Evolutionary conservation across 2,888 invertebrate genomes (phyloP), one percentile per base, ranked within the genome.

Genomic region (Epinotia demarniana): DNA sequence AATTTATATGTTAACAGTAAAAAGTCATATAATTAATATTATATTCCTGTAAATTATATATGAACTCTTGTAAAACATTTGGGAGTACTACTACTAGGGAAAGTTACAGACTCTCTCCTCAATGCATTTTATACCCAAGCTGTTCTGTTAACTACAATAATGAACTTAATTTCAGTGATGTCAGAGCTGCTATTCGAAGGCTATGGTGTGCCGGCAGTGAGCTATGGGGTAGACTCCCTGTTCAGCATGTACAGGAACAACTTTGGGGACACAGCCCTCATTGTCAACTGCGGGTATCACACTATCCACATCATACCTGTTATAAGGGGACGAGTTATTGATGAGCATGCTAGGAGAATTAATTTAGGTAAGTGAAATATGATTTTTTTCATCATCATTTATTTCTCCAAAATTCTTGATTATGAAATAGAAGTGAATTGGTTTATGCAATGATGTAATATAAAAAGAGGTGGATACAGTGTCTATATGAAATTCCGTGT

Each of bases 161-260:
- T 13, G 5, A 33, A 6, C 43, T n/a, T 18, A 18, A 58, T 89
- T 89, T 73, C 83, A 98, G 98, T 98, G 83, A 98, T 99, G 98
- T 97, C 97, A 1, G 99, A 99, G 87, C 93, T 99, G 72, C 91
- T 99, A 61, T 99, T 99, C 91, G 99, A 99, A 91, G 98, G 97
- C 79, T 99, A 99, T 86, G 96, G 96, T 58, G 95, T 99, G 3
- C 98, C 99, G 5, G 96, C 96, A 1, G 94, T 99, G 19, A 95
- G 96, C 70, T 99, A 98, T 87, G 98, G 98, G 60, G 95, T 99
- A 11, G 99, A 99, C 89, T 96, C 97, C 0, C 87, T 99, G 46
- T 97, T 96, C 85, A 97, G 97, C 78, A 96, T 96, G 88, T 95
- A 95, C 77, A 95, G 95, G 77, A 95, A 96, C 83, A 92, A 95